Conservation (phyloP, 1,140 invertebrate genomes). For the Armadillidium nasatum region DNA sequence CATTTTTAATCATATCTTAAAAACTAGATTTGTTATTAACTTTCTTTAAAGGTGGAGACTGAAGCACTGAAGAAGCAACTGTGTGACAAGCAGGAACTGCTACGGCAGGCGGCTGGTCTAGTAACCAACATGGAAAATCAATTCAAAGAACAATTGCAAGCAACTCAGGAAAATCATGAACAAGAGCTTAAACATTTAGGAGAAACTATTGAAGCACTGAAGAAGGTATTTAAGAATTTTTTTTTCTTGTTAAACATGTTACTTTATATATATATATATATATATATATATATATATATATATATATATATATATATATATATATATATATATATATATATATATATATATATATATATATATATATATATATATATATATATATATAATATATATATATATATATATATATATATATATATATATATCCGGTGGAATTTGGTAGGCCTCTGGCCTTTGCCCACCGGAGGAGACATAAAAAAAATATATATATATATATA, state of each 20-base stretch:
- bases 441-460: too few species aligned
- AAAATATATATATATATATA: too few species aligned
- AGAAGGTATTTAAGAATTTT: slow-evolving; percentile 42
- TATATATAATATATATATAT: background rate
- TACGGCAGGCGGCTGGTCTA: slow-evolving; percentile 73
- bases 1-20: background rate
- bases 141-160: slow-evolving; percentile 49
- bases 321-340: too few species aligned
- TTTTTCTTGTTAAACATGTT: too few species aligned
- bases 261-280: background rate
- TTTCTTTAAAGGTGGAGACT: slow-evolving; percentile 61
- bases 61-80: slow-evolving; percentile 72
- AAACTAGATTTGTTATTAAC: slow-evolving; percentile 7
- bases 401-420: background rate
- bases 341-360: background rate
- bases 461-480: too few species aligned
- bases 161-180: slow-evolving; percentile 48
- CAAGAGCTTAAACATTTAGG: slow-evolving; percentile 46
- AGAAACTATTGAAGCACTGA: slow-evolving; percentile 36
- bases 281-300: background rate
- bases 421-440: too few species aligned
- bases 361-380: background rate
- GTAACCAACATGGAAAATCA: slow-evolving; percentile 67
- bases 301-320: background rate
- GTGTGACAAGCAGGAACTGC: slow-evolving; percentile 71